These are phyloP conservation scores for Penaeus chinensis DNA, from an alignment of 1,140 invertebrate species.

Conservation along the genomic window DNA sequence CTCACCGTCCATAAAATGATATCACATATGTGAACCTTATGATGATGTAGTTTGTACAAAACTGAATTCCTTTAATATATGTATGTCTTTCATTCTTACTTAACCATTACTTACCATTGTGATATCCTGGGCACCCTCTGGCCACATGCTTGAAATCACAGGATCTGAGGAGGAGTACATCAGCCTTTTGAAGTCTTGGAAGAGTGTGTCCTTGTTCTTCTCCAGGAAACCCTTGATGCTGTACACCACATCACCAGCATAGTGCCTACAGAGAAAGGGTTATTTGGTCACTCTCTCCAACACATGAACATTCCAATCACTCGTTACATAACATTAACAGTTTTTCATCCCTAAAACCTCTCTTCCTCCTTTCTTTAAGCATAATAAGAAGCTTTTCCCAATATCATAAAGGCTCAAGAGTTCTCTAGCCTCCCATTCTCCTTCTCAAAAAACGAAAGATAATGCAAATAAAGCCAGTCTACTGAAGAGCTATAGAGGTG, in stretches of 20 bases:
- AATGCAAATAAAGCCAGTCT: background rate
- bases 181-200: slow-evolving; percentile 94
- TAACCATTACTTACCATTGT: slow-evolving; percentile 75
- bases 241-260: slow-evolving; percentile 97
- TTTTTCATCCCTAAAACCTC: too few species aligned
- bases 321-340: too few species aligned
- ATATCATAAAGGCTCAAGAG: too few species aligned
- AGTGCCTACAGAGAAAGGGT: slow-evolving; percentile 75
- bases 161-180: slow-evolving; percentile 84
- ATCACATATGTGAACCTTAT: too few species aligned
- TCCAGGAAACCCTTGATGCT: slow-evolving; percentile 90
- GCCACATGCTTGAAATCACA: slow-evolving; percentile 90
- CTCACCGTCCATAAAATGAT: too few species aligned
- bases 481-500: background rate
- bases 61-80: background rate
- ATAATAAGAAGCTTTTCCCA: too few species aligned
- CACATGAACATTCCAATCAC: too few species aligned
- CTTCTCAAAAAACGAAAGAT: too few species aligned
- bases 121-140: slow-evolving; percentile 91
- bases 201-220: slow-evolving; percentile 95
- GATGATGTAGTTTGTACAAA: too few species aligned
- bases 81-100: background rate
- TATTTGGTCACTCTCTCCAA: too few species aligned
- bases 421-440: too few species aligned
- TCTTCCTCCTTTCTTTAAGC: too few species aligned